These are phyloP conservation scores for Eptesicus fuscus DNA, from an alignment of 2,113 vertebrate genomes.

Conservation along the genomic window DNA sequence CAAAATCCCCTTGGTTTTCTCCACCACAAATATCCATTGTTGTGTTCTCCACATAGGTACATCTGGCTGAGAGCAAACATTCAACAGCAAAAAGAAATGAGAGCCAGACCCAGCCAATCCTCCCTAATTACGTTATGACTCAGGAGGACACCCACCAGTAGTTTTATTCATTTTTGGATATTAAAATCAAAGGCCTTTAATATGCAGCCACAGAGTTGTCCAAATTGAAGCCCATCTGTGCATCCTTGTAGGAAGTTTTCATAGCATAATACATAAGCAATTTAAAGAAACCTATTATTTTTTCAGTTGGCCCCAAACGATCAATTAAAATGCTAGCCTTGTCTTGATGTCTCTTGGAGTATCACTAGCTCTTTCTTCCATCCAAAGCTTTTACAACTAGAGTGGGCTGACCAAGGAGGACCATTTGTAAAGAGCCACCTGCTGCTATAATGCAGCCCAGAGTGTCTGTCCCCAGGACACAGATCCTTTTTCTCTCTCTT, in stretches of 20 bases:
- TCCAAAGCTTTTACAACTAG: not conserved
- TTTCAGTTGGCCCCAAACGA: not conserved
- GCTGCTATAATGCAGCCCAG: not conserved
- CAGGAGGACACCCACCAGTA: slow-evolving; percentile 64
- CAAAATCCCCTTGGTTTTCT: slow-evolving; percentile 34
- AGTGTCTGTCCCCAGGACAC: not conserved
- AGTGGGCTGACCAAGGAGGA: too few species aligned
- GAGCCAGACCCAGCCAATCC: slow-evolving; percentile 37
- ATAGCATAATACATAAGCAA: slow-evolving; percentile 39
- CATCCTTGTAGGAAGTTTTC: slow-evolving; percentile 49
- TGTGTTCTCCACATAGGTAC: slow-evolving; percentile 51
- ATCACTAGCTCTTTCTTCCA: not conserved
- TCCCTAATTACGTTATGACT: slow-evolving; percentile 66
- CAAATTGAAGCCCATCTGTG: slow-evolving; percentile 70
- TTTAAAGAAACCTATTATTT: slow-evolving; percentile 60
- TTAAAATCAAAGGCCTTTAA: slow-evolving; percentile 69
- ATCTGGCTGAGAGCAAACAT: slow-evolving; percentile 60
- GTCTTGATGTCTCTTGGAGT: not conserved
- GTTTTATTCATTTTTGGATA: slow-evolving; percentile 71
- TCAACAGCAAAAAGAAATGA: slow-evolving; percentile 59
- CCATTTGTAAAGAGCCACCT: not conserved
- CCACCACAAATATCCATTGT: not conserved
- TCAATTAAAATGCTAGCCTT: slow-evolving; percentile 14
- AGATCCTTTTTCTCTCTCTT: not conserved
- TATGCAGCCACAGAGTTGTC: slow-evolving; percentile 58